phyloP scores from a whole-genome alignment of 2,888 invertebrate species.

The Argyresthia albistria region DNA sequence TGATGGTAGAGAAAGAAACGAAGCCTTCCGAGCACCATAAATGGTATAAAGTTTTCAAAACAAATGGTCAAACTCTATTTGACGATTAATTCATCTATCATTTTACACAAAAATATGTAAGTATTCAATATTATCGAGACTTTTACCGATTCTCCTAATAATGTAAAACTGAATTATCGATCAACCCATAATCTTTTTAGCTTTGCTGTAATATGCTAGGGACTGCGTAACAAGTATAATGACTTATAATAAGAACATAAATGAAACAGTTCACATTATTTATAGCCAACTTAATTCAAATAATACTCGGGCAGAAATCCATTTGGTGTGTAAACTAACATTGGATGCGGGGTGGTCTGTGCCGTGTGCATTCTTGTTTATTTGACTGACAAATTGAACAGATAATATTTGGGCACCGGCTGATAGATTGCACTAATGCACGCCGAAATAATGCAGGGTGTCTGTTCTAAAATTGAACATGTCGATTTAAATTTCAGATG shows the following conservation, averaged over 20 bases:
- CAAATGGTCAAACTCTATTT: no score
- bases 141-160: no score
- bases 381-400: conserved; percentile 9
- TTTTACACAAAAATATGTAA: no score
- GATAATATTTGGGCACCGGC: conserved; percentile 9
- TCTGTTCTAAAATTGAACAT: neutral
- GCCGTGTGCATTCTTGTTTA: conserved; percentile 6
- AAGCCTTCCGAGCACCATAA: no score
- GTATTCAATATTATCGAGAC: no score
- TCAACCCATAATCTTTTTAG: no score
- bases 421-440: conserved; percentile 10
- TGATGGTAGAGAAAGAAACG: neutral
- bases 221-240: no score
- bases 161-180: no score
- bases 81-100: no score
- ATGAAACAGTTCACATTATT: neutral
- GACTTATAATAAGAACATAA: no score
- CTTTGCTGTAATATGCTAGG: no score
- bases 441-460: conserved; percentile 1
- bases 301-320: conserved; percentile 1
- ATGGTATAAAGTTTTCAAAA: no score
- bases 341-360: conserved; percentile 7
- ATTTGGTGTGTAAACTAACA: conserved; percentile 2
- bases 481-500: neutral
- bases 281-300: neutral